Percentiles rank a stretch among this genome's conserved stretches.
phyloP scores from a whole-genome alignment of 2,113 vertebrate genomes.

The Myodes glareolus region DNA sequence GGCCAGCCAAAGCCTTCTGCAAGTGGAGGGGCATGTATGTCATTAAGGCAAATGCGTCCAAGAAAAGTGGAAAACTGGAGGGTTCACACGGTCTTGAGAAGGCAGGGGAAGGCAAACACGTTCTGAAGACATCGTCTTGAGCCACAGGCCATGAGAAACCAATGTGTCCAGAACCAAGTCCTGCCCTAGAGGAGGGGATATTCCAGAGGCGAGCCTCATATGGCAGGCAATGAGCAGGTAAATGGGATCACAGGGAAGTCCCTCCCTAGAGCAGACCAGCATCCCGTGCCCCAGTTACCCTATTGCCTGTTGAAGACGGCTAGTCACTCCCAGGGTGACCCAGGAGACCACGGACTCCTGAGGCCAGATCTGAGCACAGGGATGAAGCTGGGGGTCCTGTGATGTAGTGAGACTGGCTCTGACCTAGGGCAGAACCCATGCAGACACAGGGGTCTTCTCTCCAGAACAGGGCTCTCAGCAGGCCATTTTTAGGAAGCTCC shows the following conservation, averaged over 20 bases:
- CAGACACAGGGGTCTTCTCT: not conserved
- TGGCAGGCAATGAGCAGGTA: not conserved
- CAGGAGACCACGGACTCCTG: not conserved
- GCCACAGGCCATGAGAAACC: not conserved
- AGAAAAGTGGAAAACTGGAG: not conserved
- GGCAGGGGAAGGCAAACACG: not conserved
- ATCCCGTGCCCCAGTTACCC: no score
- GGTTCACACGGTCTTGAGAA: not conserved
- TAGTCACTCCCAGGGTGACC: not conserved
- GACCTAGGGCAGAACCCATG: not conserved
- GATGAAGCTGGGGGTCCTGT: not conserved
- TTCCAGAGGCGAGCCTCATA: not conserved
- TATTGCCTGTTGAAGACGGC: not conserved
- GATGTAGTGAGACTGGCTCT: not conserved
- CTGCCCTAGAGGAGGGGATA: not conserved
- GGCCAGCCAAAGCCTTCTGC: not conserved
- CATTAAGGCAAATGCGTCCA: not conserved
- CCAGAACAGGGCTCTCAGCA: not conserved
- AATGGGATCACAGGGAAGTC: not conserved
- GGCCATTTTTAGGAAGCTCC: not conserved
- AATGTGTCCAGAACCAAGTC: rapidly evolving
- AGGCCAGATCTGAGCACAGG: not conserved
- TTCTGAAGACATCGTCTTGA: not conserved
- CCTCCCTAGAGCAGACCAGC: not conserved
- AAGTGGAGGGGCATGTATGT: not conserved